These are phyloP conservation scores for Ondatra zibethicus DNA, from an alignment of 2,113 vertebrate genomes.

Conservation along the genomic window DNA sequence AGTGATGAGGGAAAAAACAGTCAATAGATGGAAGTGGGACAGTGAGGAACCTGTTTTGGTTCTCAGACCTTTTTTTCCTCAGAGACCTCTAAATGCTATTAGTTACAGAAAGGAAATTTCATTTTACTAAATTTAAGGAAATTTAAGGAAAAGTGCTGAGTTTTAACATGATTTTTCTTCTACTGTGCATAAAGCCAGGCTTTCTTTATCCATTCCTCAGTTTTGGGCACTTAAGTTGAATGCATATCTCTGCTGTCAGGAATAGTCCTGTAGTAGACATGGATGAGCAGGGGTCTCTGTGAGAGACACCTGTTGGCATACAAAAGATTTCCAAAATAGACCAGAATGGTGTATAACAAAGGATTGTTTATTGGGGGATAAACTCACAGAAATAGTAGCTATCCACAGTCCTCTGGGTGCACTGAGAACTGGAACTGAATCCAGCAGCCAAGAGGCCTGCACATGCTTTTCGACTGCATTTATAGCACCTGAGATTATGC, in stretches of 20 bases:
- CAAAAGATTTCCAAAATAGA: no score
- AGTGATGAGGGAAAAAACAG: background rate
- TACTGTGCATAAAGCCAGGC: background rate
- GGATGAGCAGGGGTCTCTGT: background rate
- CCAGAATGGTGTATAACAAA: no score
- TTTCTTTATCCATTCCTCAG: background rate
- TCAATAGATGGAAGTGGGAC: background rate
- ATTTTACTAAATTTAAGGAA: background rate
- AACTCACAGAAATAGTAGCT: no score
- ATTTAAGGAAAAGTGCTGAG: background rate
- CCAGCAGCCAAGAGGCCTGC: no score
- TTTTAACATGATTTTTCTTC: background rate
- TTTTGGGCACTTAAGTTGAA: background rate
- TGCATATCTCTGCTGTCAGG: background rate
- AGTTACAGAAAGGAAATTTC: background rate
- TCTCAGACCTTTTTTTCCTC: background rate
- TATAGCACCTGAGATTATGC: no score
- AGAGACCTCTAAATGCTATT: no score
- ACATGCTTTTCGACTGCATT: no score
- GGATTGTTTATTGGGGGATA: no score
- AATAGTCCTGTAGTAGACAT: no score
- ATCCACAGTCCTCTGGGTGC: no score
- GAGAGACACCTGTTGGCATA: no score
- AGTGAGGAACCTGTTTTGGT: background rate
- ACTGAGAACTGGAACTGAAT: no score